Evolutionary conservation across 2,113 vertebrate species (phyloP).

Genomic region (Hystrix brachyura): DNA sequence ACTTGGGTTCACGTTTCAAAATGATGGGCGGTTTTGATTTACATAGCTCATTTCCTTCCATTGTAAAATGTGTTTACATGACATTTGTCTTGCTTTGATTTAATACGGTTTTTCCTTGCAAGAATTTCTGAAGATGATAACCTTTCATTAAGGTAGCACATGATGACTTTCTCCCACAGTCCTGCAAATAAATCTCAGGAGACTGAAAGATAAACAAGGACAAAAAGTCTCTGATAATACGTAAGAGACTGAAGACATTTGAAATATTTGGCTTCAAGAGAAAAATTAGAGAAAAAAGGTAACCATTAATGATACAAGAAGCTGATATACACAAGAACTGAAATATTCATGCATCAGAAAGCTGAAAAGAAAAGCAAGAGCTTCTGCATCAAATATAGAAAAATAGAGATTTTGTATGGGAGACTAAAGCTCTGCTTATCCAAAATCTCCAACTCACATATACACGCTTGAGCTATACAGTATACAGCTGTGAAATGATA

Average conservation of each 20-base stretch:
- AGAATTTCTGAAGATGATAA: neutral
- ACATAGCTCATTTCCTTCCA: constrained; percentile 60
- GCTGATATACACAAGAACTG: neutral
- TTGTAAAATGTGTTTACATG: constrained; percentile 37
- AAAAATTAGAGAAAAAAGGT: neutral
- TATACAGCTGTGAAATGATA: neutral
- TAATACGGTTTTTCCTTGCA: constrained; percentile 55
- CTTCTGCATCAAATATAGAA: neutral
- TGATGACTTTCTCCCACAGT: neutral
- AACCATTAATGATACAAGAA: neutral
- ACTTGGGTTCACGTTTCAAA: constrained; percentile 14
- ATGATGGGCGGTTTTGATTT: constrained; percentile 53
- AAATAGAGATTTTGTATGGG: neutral
- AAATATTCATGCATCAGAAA: constrained; percentile 4
- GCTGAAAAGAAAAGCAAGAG: neutral
- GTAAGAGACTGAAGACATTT: neutral
- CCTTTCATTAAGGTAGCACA: constrained; percentile 49
- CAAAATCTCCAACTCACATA: neutral
- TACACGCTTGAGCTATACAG: neutral
- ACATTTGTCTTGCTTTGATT: constrained; percentile 39
- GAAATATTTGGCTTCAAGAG: neutral
- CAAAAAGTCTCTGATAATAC: neutral
- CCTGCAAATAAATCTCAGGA: neutral
- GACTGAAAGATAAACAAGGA: neutral
- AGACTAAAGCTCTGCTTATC: neutral